Conservation (phyloP, 2,797 vertebrate species). For the Fistularia commersonii region DNA sequence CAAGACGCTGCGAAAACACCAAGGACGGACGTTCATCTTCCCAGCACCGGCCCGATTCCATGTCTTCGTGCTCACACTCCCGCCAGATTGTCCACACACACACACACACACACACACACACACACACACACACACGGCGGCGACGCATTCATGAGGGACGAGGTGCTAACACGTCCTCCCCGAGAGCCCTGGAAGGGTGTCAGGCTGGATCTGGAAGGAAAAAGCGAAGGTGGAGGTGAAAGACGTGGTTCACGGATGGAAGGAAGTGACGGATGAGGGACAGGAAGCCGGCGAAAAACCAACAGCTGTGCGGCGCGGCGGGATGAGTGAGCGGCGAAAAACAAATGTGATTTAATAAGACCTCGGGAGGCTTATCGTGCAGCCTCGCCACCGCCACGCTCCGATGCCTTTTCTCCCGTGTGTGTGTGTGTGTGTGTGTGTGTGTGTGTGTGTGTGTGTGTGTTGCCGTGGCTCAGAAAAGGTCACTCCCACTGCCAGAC, state of each 20-base stretch:
- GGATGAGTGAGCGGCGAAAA: constrained; percentile 53
- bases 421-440: constrained; percentile 24
- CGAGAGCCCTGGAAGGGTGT: constrained; percentile 36
- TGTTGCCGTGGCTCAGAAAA: constrained; percentile 60
- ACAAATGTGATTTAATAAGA: constrained; percentile 69
- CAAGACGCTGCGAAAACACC: constrained; percentile 26
- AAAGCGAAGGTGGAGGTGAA: constrained; percentile 3
- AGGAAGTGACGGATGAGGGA: constrained; percentile 19
- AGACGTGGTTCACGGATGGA: constrained; percentile 4
- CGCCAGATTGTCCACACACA: no score
- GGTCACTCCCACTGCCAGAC: constrained; percentile 52
- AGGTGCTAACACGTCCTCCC: constrained; percentile 52
- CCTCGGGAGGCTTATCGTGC: constrained; percentile 59
- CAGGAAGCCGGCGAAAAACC: constrained; percentile 21
- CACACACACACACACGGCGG: not conserved
- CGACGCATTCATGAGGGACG: constrained; percentile 10
- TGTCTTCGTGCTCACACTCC: no score
- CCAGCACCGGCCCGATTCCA: no score
- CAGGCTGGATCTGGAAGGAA: constrained; percentile 24
- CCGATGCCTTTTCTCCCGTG: constrained; percentile 39
- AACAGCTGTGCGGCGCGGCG: not conserved
- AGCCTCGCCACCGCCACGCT: constrained; percentile 42
- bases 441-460: no score
- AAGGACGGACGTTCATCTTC: not conserved
- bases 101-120: not conserved